Conservation (phyloP, 2,888 invertebrate species). For the Dugesia japonica region DNA sequence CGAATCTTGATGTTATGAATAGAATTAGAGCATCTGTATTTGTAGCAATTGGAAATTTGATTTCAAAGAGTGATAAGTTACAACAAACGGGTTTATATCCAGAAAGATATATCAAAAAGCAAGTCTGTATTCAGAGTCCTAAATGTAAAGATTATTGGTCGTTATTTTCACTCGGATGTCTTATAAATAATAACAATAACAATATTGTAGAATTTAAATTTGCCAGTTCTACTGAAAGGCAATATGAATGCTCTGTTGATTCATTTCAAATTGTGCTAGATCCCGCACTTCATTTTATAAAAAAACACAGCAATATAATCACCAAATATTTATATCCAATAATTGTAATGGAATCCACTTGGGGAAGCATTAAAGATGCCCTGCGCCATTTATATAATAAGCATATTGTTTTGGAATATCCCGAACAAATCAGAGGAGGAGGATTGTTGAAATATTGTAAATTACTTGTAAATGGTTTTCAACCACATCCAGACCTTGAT, state of each 20-base stretch:
- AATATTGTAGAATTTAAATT: neutral
- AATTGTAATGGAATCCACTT: neutral
- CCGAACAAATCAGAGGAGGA: conserved; percentile 8
- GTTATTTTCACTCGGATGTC: neutral
- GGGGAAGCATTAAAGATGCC: neutral
- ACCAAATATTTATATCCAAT: neutral
- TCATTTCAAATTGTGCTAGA: neutral
- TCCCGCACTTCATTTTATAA: neutral
- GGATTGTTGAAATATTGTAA: neutral
- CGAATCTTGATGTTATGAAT: neutral
- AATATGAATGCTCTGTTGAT: conserved; percentile 1
- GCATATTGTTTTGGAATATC: neutral
- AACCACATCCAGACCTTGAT: conserved; percentile 2
- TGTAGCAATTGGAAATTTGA: neutral
- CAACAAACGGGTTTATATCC: neutral
- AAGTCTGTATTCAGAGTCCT: neutral
- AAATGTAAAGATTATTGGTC: conserved; percentile 6
- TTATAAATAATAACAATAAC: neutral
- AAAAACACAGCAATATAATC: neutral
- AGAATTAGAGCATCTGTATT: neutral
- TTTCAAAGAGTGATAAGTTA: neutral
- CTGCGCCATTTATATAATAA: neutral
- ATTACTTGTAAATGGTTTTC: conserved; percentile 3
- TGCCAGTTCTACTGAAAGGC: neutral
- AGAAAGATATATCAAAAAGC: conserved; percentile 3